Conservation (phyloP, 1,140 invertebrate genomes). For the Lineus longissimus region DNA sequence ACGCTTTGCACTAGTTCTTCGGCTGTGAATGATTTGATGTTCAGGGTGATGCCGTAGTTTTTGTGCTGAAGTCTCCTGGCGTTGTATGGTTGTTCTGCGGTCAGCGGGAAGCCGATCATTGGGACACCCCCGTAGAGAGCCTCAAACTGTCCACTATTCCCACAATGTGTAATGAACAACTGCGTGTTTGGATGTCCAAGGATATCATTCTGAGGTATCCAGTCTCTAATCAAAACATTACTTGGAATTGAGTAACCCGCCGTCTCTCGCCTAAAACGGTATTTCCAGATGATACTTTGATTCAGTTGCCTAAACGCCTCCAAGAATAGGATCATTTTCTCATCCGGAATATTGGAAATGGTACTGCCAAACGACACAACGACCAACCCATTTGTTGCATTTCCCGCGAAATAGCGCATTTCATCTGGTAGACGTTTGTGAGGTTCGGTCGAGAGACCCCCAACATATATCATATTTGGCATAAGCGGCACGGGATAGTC, state of each 20-base stretch:
- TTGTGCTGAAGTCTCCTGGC: not conserved
- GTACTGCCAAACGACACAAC: constrained; percentile 1
- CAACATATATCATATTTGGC: constrained; percentile 1
- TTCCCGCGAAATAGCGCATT: not conserved
- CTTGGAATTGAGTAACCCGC: not conserved
- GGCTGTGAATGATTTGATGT: not conserved
- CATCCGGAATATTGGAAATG: not conserved
- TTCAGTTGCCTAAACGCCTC: not conserved
- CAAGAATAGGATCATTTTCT: not conserved
- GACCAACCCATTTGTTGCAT: not conserved
- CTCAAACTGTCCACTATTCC: constrained; percentile 5
- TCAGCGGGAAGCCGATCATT: not conserved
- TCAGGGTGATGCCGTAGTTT: not conserved
- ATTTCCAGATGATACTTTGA: constrained; percentile 3
- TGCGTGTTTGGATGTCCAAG: constrained; percentile 3
- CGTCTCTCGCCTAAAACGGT: not conserved
- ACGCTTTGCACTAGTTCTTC: not conserved
- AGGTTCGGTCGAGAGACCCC: not conserved
- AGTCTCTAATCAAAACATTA: not conserved
- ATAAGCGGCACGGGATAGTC: not conserved
- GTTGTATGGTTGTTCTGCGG: constrained; percentile 1
- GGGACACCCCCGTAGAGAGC: not conserved
- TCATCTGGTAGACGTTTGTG: not conserved
- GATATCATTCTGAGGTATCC: constrained; percentile 1
- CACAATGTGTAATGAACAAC: constrained; percentile 5